Conservation (phyloP, 2,113 vertebrate species). For the Acanthisitta chloris region DNA sequence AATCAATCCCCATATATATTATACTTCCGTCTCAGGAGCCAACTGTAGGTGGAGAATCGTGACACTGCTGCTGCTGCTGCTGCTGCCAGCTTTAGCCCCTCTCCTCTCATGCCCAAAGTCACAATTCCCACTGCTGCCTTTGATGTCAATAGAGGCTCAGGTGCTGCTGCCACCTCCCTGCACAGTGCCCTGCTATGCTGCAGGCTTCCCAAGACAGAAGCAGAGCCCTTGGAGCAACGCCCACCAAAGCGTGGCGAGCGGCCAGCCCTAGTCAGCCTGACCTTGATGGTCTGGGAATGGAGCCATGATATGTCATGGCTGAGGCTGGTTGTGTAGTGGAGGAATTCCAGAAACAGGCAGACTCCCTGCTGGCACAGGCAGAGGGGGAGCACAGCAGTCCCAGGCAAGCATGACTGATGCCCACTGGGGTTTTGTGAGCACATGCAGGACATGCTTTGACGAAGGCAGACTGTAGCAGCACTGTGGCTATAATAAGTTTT, state of each 20-base stretch:
- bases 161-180: not conserved
- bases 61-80: no score
- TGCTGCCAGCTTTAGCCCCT: not conserved
- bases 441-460: not conserved
- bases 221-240: slow-evolving; percentile 39
- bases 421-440: not conserved
- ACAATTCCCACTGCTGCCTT: not conserved
- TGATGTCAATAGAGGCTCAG: not conserved
- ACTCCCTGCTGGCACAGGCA: not conserved
- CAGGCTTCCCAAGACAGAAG: not conserved
- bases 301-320: slow-evolving; percentile 34
- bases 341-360: slow-evolving; percentile 2
- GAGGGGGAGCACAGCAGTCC: not conserved
- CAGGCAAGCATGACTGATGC: not conserved
- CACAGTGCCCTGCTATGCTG: not conserved
- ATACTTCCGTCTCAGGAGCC: not conserved
- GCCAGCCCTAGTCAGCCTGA: slow-evolving; percentile 46
- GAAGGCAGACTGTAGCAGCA: not conserved
- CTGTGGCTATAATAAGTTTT: not conserved
- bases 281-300: slow-evolving; percentile 58
- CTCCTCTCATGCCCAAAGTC: not conserved
- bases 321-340: not conserved
- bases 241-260: not conserved
- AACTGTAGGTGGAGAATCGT: not conserved
- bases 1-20: not conserved